Conservation (phyloP, 2,888 invertebrate species). For the Oithona nana region DNA sequence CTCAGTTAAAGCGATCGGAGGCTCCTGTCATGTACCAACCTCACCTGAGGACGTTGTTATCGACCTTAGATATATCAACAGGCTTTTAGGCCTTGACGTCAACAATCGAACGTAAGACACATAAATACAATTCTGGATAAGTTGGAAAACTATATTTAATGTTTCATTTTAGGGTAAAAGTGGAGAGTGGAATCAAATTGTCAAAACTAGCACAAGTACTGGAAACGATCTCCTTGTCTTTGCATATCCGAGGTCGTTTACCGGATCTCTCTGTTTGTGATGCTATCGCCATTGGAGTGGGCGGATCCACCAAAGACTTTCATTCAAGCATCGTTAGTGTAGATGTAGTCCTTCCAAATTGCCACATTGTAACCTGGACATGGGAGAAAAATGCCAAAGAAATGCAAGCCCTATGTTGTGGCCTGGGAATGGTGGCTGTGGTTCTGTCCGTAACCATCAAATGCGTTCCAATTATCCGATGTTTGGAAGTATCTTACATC, state of each 20-base stretch:
- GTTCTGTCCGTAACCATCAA: conserved; percentile 3
- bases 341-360: conserved; percentile 2
- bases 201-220: background rate
- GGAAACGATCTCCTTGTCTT: background rate
- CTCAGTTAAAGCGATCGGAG: background rate
- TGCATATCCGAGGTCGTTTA: background rate
- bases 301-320: background rate
- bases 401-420: conserved; percentile 8
- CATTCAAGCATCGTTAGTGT: background rate
- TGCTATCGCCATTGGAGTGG: background rate
- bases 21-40: background rate
- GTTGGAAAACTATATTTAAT: background rate
- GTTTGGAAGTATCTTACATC: conserved; percentile 2
- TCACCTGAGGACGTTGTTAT: background rate
- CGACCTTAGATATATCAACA: background rate
- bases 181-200: background rate
- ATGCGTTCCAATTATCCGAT: conserved; percentile 8
- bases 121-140: background rate
- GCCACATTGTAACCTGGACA: conserved; percentile 1
- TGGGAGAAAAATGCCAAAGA: conserved; percentile 1
- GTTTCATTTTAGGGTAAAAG: background rate
- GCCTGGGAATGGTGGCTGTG: conserved; percentile 9
- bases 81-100: background rate
- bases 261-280: background rate
- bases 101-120: background rate